Conservation (phyloP, 2,888 invertebrate genomes). For the Agriopis marginaria region DNA sequence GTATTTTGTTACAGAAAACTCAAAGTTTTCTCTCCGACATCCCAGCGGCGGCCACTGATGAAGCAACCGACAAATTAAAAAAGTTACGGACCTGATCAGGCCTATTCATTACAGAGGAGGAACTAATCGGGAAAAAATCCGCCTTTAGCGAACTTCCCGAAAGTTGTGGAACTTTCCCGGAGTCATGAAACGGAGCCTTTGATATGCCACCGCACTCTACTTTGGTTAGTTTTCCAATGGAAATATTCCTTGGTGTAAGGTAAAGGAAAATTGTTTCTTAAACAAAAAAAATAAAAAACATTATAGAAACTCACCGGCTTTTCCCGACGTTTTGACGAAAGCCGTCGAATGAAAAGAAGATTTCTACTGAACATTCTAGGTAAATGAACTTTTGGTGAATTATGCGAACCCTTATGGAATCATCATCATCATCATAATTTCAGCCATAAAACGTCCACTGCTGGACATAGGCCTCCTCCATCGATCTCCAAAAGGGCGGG, state of each 20-base stretch:
- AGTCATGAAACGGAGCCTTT: conserved; percentile 43
- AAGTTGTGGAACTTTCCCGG: conserved; percentile 48
- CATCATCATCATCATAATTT: too few relatives aligned
- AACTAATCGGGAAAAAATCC: conserved; percentile 52
- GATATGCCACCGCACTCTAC: conserved; percentile 38
- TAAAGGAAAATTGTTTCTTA: not conserved
- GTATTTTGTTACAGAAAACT: not conserved
- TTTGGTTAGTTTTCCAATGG: conserved; percentile 30
- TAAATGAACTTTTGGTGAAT: too few relatives aligned
- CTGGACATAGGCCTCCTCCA: too few relatives aligned
- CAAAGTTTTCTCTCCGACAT: conserved; percentile 9
- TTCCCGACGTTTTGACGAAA: too few relatives aligned
- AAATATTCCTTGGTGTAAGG: conserved; percentile 31
- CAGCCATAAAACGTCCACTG: too few relatives aligned
- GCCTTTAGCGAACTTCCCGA: conserved; percentile 43
- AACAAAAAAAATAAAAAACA: too few relatives aligned
- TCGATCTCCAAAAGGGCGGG: too few relatives aligned
- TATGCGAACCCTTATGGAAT: too few relatives aligned
- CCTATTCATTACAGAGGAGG: conserved; percentile 48
- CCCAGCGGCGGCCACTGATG: conserved; percentile 18
- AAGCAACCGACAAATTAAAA: conserved; percentile 45
- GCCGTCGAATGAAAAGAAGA: too few relatives aligned
- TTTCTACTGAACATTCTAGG: too few relatives aligned
- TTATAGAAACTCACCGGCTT: too few relatives aligned
- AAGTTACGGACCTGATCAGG: conserved; percentile 45